phyloP scores from a whole-genome alignment of 1,140 invertebrate genomes.

The Drosophila burlai region DNA sequence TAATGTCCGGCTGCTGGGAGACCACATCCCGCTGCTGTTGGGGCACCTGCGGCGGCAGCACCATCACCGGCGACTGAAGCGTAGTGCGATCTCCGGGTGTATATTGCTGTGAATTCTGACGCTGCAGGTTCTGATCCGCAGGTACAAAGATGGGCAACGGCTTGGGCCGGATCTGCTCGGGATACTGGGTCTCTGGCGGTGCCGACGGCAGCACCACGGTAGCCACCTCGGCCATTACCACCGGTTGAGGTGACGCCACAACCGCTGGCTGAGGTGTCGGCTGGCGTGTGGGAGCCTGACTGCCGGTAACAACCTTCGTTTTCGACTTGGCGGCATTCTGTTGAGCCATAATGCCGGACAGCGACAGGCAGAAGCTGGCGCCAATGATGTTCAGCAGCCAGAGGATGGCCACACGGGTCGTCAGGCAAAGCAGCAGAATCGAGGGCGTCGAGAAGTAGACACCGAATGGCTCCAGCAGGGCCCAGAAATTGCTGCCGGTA shows the following conservation, averaged over 20 bases:
- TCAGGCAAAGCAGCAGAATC: constrained; percentile 64
- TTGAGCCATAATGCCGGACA: constrained; percentile 62
- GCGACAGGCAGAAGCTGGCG: constrained; percentile 68
- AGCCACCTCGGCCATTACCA: constrained; percentile 28
- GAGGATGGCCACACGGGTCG: constrained; percentile 64
- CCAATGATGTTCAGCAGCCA: constrained; percentile 79
- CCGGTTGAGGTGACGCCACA: neutral
- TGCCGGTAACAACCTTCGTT: constrained; percentile 5
- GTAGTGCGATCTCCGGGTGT: constrained; percentile 56
- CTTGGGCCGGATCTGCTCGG: constrained; percentile 64
- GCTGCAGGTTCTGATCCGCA: constrained; percentile 38
- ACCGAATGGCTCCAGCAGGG: constrained; percentile 37
- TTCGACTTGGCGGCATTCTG: constrained; percentile 24
- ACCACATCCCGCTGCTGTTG: constrained; percentile 38
- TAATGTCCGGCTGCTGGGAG: constrained; percentile 50
- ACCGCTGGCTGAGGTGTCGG: constrained; percentile 44
- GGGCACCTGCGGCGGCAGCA: constrained; percentile 48
- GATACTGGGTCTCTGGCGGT: constrained; percentile 38
- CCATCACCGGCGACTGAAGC: constrained; percentile 64
- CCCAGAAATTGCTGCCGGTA: neutral
- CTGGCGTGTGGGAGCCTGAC: constrained; percentile 37
- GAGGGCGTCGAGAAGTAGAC: constrained; percentile 73
- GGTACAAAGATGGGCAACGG: constrained; percentile 65
- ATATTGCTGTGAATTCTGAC: constrained; percentile 50
- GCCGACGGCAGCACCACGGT: constrained; percentile 14